phyloP scores from a whole-genome alignment of 2,113 vertebrate genomes.

The Lynx canadensis region DNA sequence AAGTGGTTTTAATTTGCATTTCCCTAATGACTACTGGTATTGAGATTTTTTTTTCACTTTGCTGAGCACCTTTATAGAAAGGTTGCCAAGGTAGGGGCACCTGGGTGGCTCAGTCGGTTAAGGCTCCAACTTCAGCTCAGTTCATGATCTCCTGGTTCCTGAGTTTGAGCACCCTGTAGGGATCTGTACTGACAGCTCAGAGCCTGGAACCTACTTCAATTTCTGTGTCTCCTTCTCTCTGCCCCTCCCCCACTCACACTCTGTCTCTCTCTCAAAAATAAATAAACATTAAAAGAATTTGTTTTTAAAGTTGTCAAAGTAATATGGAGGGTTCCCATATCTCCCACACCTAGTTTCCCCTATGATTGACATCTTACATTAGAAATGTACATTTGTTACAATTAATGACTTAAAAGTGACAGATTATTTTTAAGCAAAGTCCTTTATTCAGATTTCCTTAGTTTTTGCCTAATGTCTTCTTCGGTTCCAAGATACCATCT shows the following conservation, averaged over 20 bases:
- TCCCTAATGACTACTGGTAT: background rate
- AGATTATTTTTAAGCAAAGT: background rate
- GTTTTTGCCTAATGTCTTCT: background rate
- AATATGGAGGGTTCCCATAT: background rate
- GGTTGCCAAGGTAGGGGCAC: background rate
- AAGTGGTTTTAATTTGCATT: slow-evolving; percentile 13
- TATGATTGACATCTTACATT: background rate
- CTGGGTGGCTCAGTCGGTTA: too few relatives aligned
- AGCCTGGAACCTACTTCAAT: too few relatives aligned
- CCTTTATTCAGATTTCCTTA: background rate
- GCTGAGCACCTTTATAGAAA: background rate
- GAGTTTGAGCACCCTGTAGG: too few relatives aligned
- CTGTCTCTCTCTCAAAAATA: too few relatives aligned
- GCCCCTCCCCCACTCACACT: too few relatives aligned
- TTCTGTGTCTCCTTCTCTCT: too few relatives aligned
- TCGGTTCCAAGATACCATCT: background rate
- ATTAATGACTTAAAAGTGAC: background rate
- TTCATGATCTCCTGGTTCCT: too few relatives aligned
- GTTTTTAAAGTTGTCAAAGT: background rate
- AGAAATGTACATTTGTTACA: background rate
- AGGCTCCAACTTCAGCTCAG: too few relatives aligned
- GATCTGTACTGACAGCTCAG: too few relatives aligned
- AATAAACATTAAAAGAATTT: too few relatives aligned
- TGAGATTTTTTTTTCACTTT: background rate
- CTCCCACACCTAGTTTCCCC: background rate